A percentile compares a stretch with the other conserved stretches of the same genome.
phyloP scores from a whole-genome alignment of 1,140 invertebrate genomes.

The Lerema accius region DNA sequence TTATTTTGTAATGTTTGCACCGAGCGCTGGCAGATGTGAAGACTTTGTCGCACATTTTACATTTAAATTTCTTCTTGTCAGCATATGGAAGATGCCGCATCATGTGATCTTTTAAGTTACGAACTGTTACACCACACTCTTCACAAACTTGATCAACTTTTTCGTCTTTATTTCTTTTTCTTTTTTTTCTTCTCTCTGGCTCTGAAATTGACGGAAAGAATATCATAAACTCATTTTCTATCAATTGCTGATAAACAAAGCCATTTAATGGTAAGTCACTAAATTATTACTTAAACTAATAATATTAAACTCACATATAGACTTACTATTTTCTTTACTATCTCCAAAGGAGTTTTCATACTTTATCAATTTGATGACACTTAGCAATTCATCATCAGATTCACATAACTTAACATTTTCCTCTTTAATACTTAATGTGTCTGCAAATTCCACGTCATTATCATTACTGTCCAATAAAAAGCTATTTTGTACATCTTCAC shows the following conservation, averaged over 20 bases:
- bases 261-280: too few relatives aligned
- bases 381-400: slow-evolving; percentile 63
- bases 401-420: slow-evolving; percentile 41
- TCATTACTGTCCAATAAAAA: slow-evolving; percentile 31
- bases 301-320: slow-evolving; percentile 1
- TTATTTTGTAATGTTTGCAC: slow-evolving; percentile 56
- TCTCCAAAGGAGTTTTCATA: slow-evolving; percentile 47
- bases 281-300: too few relatives aligned
- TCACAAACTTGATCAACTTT: slow-evolving; percentile 52
- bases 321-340: slow-evolving; percentile 54
- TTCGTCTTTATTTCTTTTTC: slow-evolving; percentile 35
- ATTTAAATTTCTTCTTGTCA: slow-evolving; percentile 47
- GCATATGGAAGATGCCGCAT: slow-evolving; percentile 40
- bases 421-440: slow-evolving; percentile 39
- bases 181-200: slow-evolving; percentile 41
- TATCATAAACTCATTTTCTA: too few relatives aligned
- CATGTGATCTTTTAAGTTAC: slow-evolving; percentile 56
- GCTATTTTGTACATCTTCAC: slow-evolving; percentile 19
- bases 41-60: slow-evolving; percentile 58
- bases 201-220: slow-evolving; percentile 30
- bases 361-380: slow-evolving; percentile 64
- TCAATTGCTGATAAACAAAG: too few relatives aligned
- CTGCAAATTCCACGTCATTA: slow-evolving; percentile 31
- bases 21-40: slow-evolving; percentile 48
- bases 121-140: slow-evolving; percentile 65